These are phyloP conservation scores for Centropristis striata DNA, from an alignment of 2,113 vertebrate species.

Conservation along the genomic window DNA sequence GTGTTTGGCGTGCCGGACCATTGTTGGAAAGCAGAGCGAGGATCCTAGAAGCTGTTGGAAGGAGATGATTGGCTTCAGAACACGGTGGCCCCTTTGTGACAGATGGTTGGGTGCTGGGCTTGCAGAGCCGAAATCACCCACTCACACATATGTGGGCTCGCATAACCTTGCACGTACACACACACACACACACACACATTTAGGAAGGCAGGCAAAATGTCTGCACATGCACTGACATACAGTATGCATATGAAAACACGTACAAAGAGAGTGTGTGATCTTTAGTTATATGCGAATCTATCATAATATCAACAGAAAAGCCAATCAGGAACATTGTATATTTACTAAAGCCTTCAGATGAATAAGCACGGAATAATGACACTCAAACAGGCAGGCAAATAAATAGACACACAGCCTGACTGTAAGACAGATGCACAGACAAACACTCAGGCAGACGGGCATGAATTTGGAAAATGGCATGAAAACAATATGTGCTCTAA, in stretches of 20 bases:
- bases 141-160: constrained; percentile 76
- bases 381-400: constrained; percentile 48
- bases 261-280: constrained; percentile 5
- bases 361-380: constrained; percentile 41
- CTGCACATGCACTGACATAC: constrained; percentile 39
- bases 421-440: constrained; percentile 68
- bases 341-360: constrained; percentile 45
- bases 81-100: constrained; percentile 83
- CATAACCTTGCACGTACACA: constrained; percentile 36
- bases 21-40: constrained; percentile 83
- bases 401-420: constrained; percentile 61
- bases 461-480: constrained; percentile 71
- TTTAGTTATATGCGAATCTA: constrained; percentile 30
- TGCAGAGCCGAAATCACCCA: constrained; percentile 76
- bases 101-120: constrained; percentile 87
- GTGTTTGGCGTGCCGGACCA: constrained; percentile 72
- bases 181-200: constrained; percentile 26
- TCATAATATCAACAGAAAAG: constrained; percentile 12
- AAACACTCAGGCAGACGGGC: constrained; percentile 61
- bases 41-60: constrained; percentile 85
- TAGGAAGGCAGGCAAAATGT: constrained; percentile 45
- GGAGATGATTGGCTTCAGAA: constrained; percentile 85
- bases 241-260: constrained; percentile 28
- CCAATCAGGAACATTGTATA: constrained; percentile 20
- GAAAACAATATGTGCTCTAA: constrained; percentile 66